phyloP scores from a whole-genome alignment of 1,140 invertebrate species.

The Papilio aristodemus region DNA sequence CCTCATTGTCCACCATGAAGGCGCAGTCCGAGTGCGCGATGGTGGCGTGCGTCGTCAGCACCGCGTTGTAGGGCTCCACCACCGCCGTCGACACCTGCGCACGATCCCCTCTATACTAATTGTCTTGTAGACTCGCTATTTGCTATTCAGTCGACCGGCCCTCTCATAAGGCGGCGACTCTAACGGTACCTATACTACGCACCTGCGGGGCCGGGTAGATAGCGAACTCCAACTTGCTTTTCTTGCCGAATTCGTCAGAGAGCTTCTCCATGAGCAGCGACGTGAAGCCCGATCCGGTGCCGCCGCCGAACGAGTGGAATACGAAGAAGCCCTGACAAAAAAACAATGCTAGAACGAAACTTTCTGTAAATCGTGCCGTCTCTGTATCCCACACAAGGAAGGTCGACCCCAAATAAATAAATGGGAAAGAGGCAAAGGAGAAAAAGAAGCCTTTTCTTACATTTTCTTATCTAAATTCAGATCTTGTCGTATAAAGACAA shows the following conservation, averaged over 20 bases:
- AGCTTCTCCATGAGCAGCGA: slow-evolving; percentile 89
- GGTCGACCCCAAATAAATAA: no score
- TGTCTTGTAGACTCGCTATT: background rate
- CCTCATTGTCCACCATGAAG: slow-evolving; percentile 93
- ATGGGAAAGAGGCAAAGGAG: no score
- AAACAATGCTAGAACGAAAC: no score
- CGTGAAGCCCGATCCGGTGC: slow-evolving; percentile 90
- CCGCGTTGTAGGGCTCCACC: slow-evolving; percentile 93
- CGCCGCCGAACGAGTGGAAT: slow-evolving; percentile 91
- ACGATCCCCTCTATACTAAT: background rate
- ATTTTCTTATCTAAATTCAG: no score
- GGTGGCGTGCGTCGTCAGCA: slow-evolving; percentile 89
- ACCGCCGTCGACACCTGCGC: slow-evolving; percentile 88
- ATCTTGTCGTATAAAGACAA: no score
- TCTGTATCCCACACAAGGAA: no score
- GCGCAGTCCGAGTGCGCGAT: slow-evolving; percentile 89
- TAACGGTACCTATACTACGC: background rate
- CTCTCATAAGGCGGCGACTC: background rate
- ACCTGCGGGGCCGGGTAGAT: slow-evolving; percentile 89
- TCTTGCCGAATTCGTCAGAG: slow-evolving; percentile 87
- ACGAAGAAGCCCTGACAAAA: slow-evolving; percentile 86
- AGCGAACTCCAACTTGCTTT: slow-evolving; percentile 88
- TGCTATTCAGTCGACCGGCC: background rate
- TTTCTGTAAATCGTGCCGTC: no score
- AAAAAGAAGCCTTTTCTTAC: no score